Conservation (phyloP, 2,797 vertebrate species). For the Rhyacichthys aspro region DNA sequence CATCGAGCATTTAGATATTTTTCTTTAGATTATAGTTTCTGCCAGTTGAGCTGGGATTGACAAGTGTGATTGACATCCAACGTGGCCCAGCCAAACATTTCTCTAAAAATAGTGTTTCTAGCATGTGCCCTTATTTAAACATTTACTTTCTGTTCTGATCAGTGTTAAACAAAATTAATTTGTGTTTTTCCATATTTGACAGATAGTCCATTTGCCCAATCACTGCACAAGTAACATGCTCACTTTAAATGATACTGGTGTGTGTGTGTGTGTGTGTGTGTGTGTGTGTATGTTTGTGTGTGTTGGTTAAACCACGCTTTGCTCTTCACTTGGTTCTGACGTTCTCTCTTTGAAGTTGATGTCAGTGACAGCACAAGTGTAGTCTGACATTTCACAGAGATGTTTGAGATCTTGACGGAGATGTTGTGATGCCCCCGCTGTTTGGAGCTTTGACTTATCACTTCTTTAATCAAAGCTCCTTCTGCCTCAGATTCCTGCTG, state of each 20-base stretch:
- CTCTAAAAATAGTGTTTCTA: no score
- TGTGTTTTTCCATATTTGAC: conserved; percentile 19
- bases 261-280: conserved; percentile 1
- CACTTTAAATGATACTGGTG: conserved; percentile 15
- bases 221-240: conserved; percentile 37
- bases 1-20: not conserved
- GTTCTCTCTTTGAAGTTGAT: conserved; percentile 26
- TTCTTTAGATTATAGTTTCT: not conserved
- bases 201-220: conserved; percentile 21
- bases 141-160: not conserved
- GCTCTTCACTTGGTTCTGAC: conserved; percentile 33
- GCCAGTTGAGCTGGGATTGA: not conserved
- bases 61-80: no score
- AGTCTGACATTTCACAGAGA: conserved; percentile 56
- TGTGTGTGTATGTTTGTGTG: no score
- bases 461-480: conserved; percentile 45
- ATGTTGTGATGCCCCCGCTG: conserved; percentile 41
- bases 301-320: conserved; percentile 36
- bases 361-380: conserved; percentile 32
- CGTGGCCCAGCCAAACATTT: no score
- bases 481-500: conserved; percentile 27
- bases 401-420: conserved; percentile 47
- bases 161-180: no score
- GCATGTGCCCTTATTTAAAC: no score
- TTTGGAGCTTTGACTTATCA: conserved; percentile 52